These are phyloP conservation scores for Capromys pilorides DNA, from an alignment of 2,797 vertebrate species.

Conservation along the genomic window DNA sequence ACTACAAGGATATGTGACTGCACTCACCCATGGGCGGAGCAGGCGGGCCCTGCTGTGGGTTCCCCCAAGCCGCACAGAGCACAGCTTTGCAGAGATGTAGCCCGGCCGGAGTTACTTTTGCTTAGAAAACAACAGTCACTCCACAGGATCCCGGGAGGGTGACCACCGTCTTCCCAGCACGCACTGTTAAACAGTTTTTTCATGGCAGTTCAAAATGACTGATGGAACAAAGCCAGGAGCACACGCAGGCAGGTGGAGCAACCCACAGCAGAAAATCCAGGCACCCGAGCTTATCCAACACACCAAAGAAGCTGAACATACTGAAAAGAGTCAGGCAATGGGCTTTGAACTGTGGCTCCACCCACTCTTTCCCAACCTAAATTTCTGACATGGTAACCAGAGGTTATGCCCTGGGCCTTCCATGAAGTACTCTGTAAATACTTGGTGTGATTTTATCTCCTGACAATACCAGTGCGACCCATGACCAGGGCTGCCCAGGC, in stretches of 20 bases:
- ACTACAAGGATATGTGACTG: not conserved
- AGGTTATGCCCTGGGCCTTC: not conserved
- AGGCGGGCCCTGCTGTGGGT: too few species aligned
- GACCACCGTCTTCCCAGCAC: not conserved
- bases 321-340: not conserved
- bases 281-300: not conserved
- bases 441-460: not conserved
- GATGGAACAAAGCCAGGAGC: not conserved
- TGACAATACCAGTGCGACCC: not conserved
- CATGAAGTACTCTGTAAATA: not conserved
- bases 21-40: not conserved
- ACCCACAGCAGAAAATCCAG: not conserved
- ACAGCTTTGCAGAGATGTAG: too few species aligned
- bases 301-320: not conserved
- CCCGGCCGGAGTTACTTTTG: too few species aligned
- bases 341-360: not conserved
- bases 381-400: not conserved
- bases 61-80: too few species aligned
- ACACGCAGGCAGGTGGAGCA: not conserved
- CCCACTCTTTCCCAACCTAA: not conserved
- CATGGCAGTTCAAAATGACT: not conserved
- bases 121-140: too few species aligned
- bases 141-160: not conserved
- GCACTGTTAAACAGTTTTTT: not conserved
- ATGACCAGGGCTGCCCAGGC: not conserved